Base-by-base conservation (phyloP, 2,797 vertebrate species). In the Mormyrops boulengeri region DNA sequence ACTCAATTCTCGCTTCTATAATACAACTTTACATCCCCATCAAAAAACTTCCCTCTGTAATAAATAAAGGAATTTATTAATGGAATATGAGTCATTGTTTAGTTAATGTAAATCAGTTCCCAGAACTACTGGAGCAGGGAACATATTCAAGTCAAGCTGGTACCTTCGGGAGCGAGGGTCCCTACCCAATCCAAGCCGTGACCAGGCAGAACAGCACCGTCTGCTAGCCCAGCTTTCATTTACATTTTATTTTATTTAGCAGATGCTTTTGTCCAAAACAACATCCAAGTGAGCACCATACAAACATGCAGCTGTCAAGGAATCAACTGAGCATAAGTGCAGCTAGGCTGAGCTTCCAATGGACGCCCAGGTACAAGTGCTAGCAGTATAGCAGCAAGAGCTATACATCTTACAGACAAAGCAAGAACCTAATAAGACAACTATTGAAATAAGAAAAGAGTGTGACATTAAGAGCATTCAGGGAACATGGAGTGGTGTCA, bases 11-110 rank as follows among this genome's bases (percentile, higher is more conserved):
- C 12, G 1, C 30, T 30, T 17, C 12, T 38, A 69, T 69, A 69
- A 69, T 69, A 69, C 66, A 69, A 69, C 66, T 49, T 82, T 49
- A 47, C 44, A 82, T 82, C 77, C 19, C 6, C 41, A 44, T 82
- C n/a, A 85, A 49, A 44, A 6, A 80, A 80, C 34, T 80, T 80
- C 73, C 44, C 2, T 19, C 38, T 44, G 73, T 44, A 44, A 41
- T 80, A 80, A 80, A 85, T 47, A 50, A 22, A 85, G 80, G 11
- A 30, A 30, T 26, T n/a, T 12, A 85, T 85, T 49, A 85, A 85
- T 85, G 47, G 82, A 7, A 85, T 85, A 50, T 85, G 82, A 85
- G 44, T 82, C 82, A 85, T 85, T 85, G 41, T 85, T 22, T 49
- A 50, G n/a, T 85, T 47, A 49, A 47, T 85, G 44, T 80, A 85